Evolutionary conservation across 2,888 invertebrate species (phyloP), one percentile per base, ranked within the genome.

Genomic region (Mayetiola destructor): DNA sequence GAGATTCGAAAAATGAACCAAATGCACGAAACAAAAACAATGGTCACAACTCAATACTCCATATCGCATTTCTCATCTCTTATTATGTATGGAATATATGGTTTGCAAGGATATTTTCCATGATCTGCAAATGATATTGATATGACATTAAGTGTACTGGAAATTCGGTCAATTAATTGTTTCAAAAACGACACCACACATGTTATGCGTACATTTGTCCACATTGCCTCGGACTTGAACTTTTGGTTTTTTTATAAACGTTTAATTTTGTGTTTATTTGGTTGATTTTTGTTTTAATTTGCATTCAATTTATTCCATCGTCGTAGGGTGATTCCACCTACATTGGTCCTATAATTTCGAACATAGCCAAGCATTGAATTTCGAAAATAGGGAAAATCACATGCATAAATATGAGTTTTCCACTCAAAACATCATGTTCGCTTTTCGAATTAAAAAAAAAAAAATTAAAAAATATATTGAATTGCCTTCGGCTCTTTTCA

Each of bases 81-180:
- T 32, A 9, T 32, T 32, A 32, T 32, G 32, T 32, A 32, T 32
- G 6, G 6, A 9, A 32, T 32, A 4, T 37, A n/a, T 37, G 14
- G n/a, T 9, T 37, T 16, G 37, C 37, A 5, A 14, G n/a, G 37
- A 16, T 37, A 37, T 37, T 37, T 37, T 14, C 14, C 8, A n/a
- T 23, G 8, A 27, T 48, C 48, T 48, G 48, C 48, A 48, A 48
- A 48, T 48, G 48, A 48, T 48, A 27, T 48, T 48, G 48, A 48
- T 48, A 48, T 48, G 48, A 48, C 48, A 48, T 48, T 9, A 48
- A 48, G 48, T 48, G 48, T 48, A 27, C 27, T 27, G 23, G 48
- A 48, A 48, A 48, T 48, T 48, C 48, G 48, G 48, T 48, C 48
- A 48, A 48, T 48, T 48, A 48, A 48, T 48, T 48, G 48, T 48